Base-by-base conservation (phyloP, 2,113 vertebrate species). In the Mystacornis crossleyi region DNA sequence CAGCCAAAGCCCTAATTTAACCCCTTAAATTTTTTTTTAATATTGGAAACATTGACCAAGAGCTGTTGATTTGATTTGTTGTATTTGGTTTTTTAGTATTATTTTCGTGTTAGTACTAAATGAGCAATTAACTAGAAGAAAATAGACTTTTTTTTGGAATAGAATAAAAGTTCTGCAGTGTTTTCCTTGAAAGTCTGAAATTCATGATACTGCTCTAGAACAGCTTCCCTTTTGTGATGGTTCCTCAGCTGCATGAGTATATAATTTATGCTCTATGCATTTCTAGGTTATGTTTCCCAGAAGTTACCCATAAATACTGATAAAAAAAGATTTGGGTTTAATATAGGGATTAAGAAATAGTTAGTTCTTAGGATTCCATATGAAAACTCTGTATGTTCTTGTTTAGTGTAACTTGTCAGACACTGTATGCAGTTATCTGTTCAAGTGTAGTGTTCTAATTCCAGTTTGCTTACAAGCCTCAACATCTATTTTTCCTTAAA, bases 171-270 rank as follows among this genome's bases (percentile, higher is more conserved):
- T 31, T 65, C 14, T 73, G 11, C 4, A 28, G 10, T 28, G 14
- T 3, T 78, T 6, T 47, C 10, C 18, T 43, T 84, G 12, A 20
- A 84, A 45, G 3, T 21, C 60, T 73, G 31, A 74, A 74, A 67
- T 71, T 45, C 48, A 51, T 36, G 20, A 1, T 7, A 31, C n/a
- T 66, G 5, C 26, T 93, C 6, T 62, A 48, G 23, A 71, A 48
- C 0, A 1, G 1, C 23, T 83, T 21, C 17, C 6, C 4, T 81
- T 86, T 14, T 38, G 12, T 74, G 42, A 58, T 18, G 11, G 1
- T 18, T 89, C 4, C 20, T 43, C 9, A 43, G 1, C 5, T 55
- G 8, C 0, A 1, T 47, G 29, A 73, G 2, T 33, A n/a, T 1
- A 16, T 15, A 34, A 16, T 81, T 79, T n/a, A 47, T 47, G 6